phyloP scores from a whole-genome alignment of 2,113 vertebrate genomes.

The Lycaon pictus region DNA sequence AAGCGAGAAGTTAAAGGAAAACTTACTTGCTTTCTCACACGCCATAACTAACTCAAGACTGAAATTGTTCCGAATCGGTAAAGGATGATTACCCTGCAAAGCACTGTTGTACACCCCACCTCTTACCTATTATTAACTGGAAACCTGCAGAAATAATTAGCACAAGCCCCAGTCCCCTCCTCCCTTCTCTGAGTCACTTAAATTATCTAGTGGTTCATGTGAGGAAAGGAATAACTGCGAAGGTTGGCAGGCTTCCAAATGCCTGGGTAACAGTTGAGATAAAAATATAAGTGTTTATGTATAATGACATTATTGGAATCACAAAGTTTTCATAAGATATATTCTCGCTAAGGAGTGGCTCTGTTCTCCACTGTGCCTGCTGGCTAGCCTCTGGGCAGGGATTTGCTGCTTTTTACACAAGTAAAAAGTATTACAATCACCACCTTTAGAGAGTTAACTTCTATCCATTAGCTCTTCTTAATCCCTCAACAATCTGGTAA shows the following conservation, averaged over 20 bases:
- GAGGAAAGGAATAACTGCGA: not conserved
- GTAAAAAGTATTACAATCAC: not conserved
- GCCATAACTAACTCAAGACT: not conserved
- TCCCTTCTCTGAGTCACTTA: not conserved
- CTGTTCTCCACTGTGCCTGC: not conserved
- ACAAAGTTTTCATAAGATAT: not conserved
- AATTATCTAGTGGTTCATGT: not conserved
- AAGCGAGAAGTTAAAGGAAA: slow-evolving; percentile 36
- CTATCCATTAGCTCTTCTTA: not conserved
- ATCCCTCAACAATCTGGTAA: not conserved
- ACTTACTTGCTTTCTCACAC: not conserved
- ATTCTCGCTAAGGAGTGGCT: not conserved
- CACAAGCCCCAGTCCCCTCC: not conserved
- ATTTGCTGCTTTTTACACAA: not conserved
- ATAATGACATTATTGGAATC: not conserved
- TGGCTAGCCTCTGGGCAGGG: not conserved
- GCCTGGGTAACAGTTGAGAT: not conserved
- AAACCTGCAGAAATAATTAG: not conserved
- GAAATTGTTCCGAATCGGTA: not conserved
- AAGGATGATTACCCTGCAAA: not conserved
- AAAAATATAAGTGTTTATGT: slow-evolving; percentile 20
- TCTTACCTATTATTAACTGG: not conserved
- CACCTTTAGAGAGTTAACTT: not conserved
- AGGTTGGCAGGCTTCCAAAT: slow-evolving; percentile 17
- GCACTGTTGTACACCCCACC: not conserved